Evolutionary conservation across 2,888 invertebrate genomes (phyloP).

Genomic region (Girardia tigrina): DNA sequence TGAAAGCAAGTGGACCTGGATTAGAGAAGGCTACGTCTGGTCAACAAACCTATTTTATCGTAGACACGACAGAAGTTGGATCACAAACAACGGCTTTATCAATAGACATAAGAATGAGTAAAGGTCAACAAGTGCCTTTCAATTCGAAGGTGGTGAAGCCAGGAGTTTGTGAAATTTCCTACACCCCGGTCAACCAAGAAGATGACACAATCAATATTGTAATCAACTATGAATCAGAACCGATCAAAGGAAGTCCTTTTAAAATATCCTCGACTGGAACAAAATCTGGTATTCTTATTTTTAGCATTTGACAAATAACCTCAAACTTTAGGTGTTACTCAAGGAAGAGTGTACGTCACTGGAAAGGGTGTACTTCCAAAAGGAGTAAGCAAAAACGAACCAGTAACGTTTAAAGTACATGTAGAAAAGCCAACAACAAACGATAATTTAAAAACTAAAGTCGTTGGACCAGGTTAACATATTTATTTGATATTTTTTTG

Average conservation of each 20-base stretch:
- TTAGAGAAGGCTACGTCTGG: background rate
- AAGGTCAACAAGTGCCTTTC: slow-evolving; percentile 1
- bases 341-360: slow-evolving; percentile 58
- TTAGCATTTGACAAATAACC: background rate
- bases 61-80: slow-evolving; percentile 7
- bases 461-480: slow-evolving; percentile 28
- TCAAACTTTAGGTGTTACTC: background rate
- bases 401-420: slow-evolving; percentile 65
- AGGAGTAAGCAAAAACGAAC: slow-evolving; percentile 67
- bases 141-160: background rate
- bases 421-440: slow-evolving; percentile 66
- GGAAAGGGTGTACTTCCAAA: slow-evolving; percentile 68
- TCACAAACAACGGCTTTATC: background rate
- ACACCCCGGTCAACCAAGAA: slow-evolving; percentile 11
- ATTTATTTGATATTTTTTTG: background rate
- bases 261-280: slow-evolving; percentile 76
- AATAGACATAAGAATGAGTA: background rate
- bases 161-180: slow-evolving; percentile 5
- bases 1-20: background rate
- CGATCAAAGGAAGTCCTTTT: slow-evolving; percentile 85
- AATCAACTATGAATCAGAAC: slow-evolving; percentile 82
- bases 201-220: background rate
- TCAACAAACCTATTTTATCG: background rate
- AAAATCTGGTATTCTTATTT: slow-evolving; percentile 68
- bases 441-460: slow-evolving; percentile 49